Evolutionary conservation across 2,113 vertebrate genomes (phyloP), one percentile per base, ranked within the genome.

Genomic region (Struthio camelus): DNA sequence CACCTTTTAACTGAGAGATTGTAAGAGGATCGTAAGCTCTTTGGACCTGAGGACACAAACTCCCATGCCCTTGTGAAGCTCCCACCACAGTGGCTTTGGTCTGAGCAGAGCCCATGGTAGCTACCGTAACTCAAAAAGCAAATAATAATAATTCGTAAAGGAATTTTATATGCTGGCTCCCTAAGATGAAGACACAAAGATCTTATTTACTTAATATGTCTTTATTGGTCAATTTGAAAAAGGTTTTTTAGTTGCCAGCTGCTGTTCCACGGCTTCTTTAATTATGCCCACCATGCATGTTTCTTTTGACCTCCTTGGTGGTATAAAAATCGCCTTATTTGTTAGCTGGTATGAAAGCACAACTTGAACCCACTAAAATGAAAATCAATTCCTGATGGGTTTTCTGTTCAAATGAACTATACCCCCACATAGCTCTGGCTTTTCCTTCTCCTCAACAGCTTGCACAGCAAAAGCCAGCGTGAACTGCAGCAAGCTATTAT

Each of bases 91-190:
- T 48, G 54, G 46, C 40, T 48, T 4, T 58, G 20, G 32, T 58
- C 66, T 28, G 20, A 38, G 11, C 32, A 40, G 28, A 70, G 77
- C 16, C 24, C 81, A 36, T 66, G 36, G 73, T 51, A 94, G 73
- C 73, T 81, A 73, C 82, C 80, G 77, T 77, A 95, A 95, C 93
- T 87, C 53, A 89, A 95, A 83, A 24, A 88, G 50, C 65, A 83
- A 87, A 93, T 95, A 93, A 96, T 90, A 94, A 56, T 80, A 87
- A 94, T 70, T 90, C 93, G 88, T 76, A 58, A 69, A 91, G 87
- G 85, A 80, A 95, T 92, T 80, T 92, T 91, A 75, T 76, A 42
- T 6, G 25, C 44, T 64, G 67, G 58, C 77, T 90, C 75, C 51
- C 75, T 82, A 76, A 91, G 15, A 84, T 28, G 65, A 86, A 44